phyloP scores from a whole-genome alignment of 2,888 invertebrate species.

The Sesia bembeciformis region DNA sequence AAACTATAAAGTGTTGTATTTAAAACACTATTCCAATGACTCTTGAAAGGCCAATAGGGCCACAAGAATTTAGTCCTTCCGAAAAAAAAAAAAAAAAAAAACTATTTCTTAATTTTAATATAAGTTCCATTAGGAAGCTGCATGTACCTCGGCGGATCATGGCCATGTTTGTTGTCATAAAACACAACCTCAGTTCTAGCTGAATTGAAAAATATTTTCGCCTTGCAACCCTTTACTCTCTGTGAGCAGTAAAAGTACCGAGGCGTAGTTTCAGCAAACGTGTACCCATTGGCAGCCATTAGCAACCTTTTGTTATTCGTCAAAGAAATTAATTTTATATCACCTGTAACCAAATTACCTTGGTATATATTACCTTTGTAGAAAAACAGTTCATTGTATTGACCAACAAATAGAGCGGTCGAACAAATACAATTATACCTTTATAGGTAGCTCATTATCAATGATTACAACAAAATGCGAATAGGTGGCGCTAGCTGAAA shows the following conservation, averaged over 20 bases:
- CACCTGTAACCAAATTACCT: neutral
- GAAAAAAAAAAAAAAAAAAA: too few relatives aligned
- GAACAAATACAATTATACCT: too few relatives aligned
- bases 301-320: conserved; percentile 18
- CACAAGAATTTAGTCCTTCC: too few relatives aligned
- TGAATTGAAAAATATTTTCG: conserved; percentile 23
- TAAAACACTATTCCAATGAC: too few relatives aligned
- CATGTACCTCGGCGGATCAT: conserved; percentile 14
- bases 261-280: conserved; percentile 23
- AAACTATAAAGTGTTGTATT: too few relatives aligned
- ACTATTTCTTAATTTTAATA: conserved; percentile 4
- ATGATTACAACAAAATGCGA: too few relatives aligned
- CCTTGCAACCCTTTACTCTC: conserved; percentile 35
- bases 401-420: too few relatives aligned
- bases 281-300: conserved; percentile 23
- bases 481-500: too few relatives aligned
- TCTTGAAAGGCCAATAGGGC: too few relatives aligned
- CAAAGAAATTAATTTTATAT: conserved; percentile 22
- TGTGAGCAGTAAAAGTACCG: conserved; percentile 43
- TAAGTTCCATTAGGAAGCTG: conserved; percentile 8
- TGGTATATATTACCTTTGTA: too few relatives aligned
- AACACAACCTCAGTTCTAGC: conserved; percentile 9
- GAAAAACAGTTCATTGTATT: too few relatives aligned
- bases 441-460: too few relatives aligned
- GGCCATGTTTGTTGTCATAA: conserved; percentile 12